A percentile compares a stretch with the other conserved stretches of the same genome.
Evolutionary conservation across 2,113 vertebrate genomes (phyloP).

Genomic region (Balaeniceps rex): DNA sequence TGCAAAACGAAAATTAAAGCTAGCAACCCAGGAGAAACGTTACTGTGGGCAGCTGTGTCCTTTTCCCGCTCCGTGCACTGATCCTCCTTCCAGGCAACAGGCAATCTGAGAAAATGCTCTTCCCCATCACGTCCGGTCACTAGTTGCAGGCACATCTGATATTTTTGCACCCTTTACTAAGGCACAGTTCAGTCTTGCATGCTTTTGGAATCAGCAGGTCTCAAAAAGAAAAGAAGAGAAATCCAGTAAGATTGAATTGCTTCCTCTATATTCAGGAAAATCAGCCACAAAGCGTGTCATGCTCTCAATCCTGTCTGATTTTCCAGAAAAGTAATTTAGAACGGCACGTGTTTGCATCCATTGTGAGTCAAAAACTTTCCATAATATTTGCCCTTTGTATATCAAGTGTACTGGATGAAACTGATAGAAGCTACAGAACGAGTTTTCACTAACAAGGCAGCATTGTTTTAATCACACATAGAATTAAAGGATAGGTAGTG

Average conservation of each 20-base stretch:
- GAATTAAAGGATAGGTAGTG: neutral
- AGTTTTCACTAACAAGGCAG: neutral
- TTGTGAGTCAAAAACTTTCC: neutral
- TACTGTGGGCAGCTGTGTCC: accelerated
- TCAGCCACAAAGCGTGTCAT: neutral
- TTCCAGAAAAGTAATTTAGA: neutral
- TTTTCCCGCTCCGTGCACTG: accelerated
- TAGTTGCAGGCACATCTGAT: no score
- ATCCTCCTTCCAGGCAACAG: neutral
- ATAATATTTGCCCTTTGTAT: neutral
- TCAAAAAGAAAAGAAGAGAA: neutral
- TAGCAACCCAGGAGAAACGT: accelerated
- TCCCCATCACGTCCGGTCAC: accelerated
- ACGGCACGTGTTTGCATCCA: accelerated
- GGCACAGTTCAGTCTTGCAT: neutral
- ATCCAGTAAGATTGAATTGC: neutral
- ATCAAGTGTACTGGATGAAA: neutral
- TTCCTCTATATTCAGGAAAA: neutral
- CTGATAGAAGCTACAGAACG: neutral
- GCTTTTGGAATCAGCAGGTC: neutral
- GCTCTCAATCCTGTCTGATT: neutral
- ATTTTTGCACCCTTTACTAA: neutral
- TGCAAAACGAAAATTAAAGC: neutral
- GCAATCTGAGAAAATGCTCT: neutral
- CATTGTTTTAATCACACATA: neutral